Evolutionary conservation across 1,140 invertebrate genomes (phyloP), one percentile per base, ranked within the genome.

Genomic region (Drosophila nannoptera): DNA sequence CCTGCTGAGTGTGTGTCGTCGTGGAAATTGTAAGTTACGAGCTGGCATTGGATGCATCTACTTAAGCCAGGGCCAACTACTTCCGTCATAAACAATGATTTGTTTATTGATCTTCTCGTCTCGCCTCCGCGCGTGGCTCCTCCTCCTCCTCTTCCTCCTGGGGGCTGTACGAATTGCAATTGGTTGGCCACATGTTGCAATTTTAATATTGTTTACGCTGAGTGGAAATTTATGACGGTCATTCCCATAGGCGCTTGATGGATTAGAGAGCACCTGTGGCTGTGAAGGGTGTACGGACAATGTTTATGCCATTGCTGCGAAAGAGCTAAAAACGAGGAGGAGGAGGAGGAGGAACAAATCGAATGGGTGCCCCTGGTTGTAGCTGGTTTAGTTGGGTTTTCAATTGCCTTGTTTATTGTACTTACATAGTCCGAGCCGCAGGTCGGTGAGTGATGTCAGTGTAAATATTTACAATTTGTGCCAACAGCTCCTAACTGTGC

Each of bases 191-290:
- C 80, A 84, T 86, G 76, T 62, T 83, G 81, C 80, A 83, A 77
- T 75, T 84, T 83, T 70, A 80, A 86, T 84, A 69, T 84, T 83
- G 81, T 83, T 83, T 83, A 83, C 73, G 61, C 60, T 69, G 75
- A 69, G 65, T 62, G 61, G 64, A 73, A 84, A 83, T 86, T 83
- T 83, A 83, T 78, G 69, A 71, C 72, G 62, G 76, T 80, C 76
- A 77, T 60, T 60, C 80, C 73, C 81, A 84, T 74, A 83, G 74
- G 45, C 60, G 49, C 53, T 73, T 83, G 78, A 83, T 83, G 80
- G 78, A 83, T 83, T 84, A 62, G 68, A 77, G 49, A 75, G 80
- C 62, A 68, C 38, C 32, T 54, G 48, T 11, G 56, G 56, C 50
- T 9, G 54, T 33, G 52, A 33, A 6, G 9, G 38, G 22, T 16